Conservation (phyloP, 2,888 invertebrate genomes). For the Ochropleura leucogaster region DNA sequence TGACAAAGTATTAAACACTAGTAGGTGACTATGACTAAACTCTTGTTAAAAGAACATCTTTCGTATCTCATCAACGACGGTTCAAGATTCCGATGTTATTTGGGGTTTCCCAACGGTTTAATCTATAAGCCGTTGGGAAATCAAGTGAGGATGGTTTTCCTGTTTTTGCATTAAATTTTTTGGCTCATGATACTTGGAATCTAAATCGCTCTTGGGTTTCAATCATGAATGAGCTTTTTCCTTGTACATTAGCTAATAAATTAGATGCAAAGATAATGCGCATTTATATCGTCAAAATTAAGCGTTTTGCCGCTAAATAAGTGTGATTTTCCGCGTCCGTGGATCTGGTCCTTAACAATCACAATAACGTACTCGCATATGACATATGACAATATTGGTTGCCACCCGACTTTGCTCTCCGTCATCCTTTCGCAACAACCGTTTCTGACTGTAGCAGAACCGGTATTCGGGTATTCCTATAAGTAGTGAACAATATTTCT, state of each 20-base stretch:
- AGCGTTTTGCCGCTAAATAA: conserved; percentile 11
- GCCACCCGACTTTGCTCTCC: conserved; percentile 66
- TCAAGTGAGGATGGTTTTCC: conserved; percentile 12
- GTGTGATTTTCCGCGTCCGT: conserved; percentile 27
- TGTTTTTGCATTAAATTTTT: conserved; percentile 1
- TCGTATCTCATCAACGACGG: background rate
- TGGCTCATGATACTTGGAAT: conserved; percentile 12
- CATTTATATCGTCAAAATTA: conserved; percentile 8
- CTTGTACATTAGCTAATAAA: conserved; percentile 26
- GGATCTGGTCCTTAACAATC: conserved; percentile 34
- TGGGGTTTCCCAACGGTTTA: conserved; percentile 16
- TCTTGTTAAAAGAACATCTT: background rate
- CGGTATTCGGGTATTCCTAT: conserved; percentile 60
- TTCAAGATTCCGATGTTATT: background rate
- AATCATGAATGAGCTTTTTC: conserved; percentile 33
- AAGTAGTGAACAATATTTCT: conserved; percentile 64
- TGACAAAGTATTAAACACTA: background rate
- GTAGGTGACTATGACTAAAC: background rate
- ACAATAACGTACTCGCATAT: conserved; percentile 31
- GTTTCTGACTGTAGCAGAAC: conserved; percentile 64
- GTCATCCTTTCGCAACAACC: conserved; percentile 64
- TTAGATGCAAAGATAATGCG: conserved; percentile 31
- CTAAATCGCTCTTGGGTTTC: background rate
- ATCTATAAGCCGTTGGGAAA: too few species aligned
- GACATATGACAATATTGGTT: conserved; percentile 62